These are phyloP conservation scores for Bos indicus DNA, from an alignment of 2,113 vertebrate species.

Conservation along the genomic window DNA sequence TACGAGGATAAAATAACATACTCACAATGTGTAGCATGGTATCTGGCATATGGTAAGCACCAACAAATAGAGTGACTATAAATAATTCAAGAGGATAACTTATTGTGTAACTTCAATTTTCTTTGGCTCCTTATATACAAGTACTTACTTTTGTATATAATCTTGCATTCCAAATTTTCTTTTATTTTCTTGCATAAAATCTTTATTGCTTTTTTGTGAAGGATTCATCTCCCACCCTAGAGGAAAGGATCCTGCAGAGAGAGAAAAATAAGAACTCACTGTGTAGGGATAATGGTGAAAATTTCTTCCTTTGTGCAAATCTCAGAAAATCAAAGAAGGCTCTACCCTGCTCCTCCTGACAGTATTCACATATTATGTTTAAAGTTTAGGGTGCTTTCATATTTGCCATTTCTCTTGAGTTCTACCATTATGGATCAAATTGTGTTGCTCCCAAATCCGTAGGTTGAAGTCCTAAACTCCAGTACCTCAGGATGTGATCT, in stretches of 20 bases:
- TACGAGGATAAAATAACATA: neutral
- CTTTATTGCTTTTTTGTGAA: neutral
- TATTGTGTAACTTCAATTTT: neutral
- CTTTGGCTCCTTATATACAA: neutral
- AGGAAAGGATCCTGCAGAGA: neutral
- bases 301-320: neutral
- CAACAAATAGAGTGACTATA: neutral
- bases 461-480: neutral
- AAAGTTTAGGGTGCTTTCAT: neutral
- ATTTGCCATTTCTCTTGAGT: neutral
- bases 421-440: neutral
- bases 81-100: neutral
- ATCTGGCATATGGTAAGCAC: neutral
- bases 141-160: neutral
- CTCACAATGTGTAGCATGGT: neutral
- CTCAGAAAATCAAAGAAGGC: neutral
- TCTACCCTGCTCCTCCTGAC: too few species aligned
- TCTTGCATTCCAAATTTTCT: neutral
- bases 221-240: neutral
- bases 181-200: neutral
- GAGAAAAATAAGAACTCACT: neutral
- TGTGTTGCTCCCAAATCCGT: neutral
- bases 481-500: neutral
- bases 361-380: neutral
- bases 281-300: neutral